Base-by-base conservation (phyloP, 2,888 invertebrate genomes). In the Diplolepis rosae region DNA sequence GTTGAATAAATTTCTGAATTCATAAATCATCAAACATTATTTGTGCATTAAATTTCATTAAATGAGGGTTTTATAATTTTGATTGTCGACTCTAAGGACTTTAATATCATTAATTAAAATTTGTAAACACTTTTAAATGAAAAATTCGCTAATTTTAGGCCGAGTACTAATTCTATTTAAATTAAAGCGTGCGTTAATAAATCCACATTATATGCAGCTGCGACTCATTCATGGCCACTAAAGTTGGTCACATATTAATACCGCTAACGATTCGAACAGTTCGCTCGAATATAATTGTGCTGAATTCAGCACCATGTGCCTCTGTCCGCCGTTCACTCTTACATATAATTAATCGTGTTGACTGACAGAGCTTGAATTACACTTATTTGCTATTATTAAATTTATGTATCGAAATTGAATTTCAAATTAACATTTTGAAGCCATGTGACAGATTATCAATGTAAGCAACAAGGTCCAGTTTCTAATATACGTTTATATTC, bases 201-300 rank as follows among this genome's bases (percentile, higher is more conserved):
- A 76, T 76, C 73, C 76, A 69, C 77, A 77, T 83, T 81, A 79
- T 74, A 75, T 69, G 74, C 82, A 82, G 79, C 78, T 81, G 61
- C 50, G 50, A 24, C 4, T 18, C 24, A 39, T 24, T 30, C 65
- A 48, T 66, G 73, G 68, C 72, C 73, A 70, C 71, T 72, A 77
- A 79, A 76, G 78, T 80, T 76, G 72, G 75, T 75, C 72, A 77
- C 73, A 68, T 77, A 80, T 78, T 80, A 79, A 80, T 76, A 75
- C 73, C 73, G 68, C 74, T 74, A 76, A 80, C 61, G 71, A 71
- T 72, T 70, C 75, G 72, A 39, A 52, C 51, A 70, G 56, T 48
- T 50, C 50, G 70, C 67, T 48, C 51, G 24, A 32, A 67, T 75
- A 74, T 79, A 75, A 80, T 71, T 72, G 51, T 65, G 66, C 70